These are phyloP conservation scores for Turritopsis dohrnii DNA, from an alignment of 30 jellyfish, hydroid and myxozoan species.

Conservation along the genomic window DNA sequence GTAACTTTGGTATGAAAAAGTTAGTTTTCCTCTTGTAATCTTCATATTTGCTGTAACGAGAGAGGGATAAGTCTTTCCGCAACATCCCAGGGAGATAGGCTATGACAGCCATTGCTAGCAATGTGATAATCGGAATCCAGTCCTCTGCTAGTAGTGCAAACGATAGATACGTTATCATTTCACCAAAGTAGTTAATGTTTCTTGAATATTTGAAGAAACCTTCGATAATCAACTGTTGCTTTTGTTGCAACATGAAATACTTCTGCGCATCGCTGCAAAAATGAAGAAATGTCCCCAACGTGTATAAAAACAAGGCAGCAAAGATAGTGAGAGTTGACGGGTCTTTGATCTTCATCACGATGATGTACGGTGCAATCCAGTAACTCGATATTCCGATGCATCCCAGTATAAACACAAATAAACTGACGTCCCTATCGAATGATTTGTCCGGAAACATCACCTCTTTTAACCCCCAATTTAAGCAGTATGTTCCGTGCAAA, in stretches of 20 bases:
- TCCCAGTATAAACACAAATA: conserved; percentile 40
- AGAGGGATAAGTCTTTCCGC: conserved; percentile 54
- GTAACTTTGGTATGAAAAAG: conserved; percentile 50
- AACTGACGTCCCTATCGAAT: conserved; percentile 39
- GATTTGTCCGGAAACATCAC: conserved; percentile 56
- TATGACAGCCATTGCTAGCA: conserved; percentile 26
- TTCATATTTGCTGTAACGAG: conserved; percentile 47
- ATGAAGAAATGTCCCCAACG: conserved; percentile 49
- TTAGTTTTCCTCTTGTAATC: conserved; percentile 42
- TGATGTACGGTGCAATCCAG: conserved; percentile 52
- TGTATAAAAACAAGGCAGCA: conserved; percentile 33
- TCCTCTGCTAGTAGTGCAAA: conserved; percentile 58
- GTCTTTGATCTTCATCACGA: conserved; percentile 25
- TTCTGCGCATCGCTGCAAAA: conserved; percentile 68
- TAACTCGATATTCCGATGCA: conserved; percentile 42
- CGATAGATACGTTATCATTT: conserved; percentile 53
- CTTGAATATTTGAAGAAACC: conserved; percentile 61
- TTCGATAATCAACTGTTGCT: conserved; percentile 48
- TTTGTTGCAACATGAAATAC: conserved; percentile 41
- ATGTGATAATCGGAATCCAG: conserved; percentile 44
- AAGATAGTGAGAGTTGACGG: conserved; percentile 43
- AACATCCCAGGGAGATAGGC: conserved; percentile 59
- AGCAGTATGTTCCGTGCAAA: conserved; percentile 58
- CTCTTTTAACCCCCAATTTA: conserved; percentile 57
- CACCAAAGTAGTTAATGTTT: conserved; percentile 65